Evolutionary conservation across 2,888 invertebrate genomes (phyloP).

Genomic region (Athripsodes cinereus): DNA sequence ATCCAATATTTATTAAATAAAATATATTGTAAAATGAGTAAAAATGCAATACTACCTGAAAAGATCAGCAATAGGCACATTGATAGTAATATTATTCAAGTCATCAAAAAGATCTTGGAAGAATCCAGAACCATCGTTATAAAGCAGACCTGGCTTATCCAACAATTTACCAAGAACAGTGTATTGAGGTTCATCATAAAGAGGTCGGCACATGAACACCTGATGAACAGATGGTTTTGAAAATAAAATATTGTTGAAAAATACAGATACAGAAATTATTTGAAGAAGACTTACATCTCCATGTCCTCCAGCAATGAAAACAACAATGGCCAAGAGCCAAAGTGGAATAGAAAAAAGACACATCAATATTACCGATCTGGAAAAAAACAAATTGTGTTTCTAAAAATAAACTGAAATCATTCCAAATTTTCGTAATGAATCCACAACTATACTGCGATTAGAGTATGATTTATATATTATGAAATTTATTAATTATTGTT

Average conservation of each 20-base stretch:
- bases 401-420: not conserved
- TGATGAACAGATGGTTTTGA: conserved; percentile 27
- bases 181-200: conserved; percentile 63
- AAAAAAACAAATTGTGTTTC: conserved; percentile 6
- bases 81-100: conserved; percentile 48
- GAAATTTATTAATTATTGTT: not conserved
- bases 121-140: conserved; percentile 46
- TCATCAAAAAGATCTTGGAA: conserved; percentile 51
- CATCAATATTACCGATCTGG: conserved; percentile 51
- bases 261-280: not conserved
- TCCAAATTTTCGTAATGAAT: not conserved
- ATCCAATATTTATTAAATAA: too few species aligned
- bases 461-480: not conserved
- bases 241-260: too few species aligned
- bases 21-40: too few species aligned
- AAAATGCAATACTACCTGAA: conserved; percentile 38
- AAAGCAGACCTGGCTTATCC: conserved; percentile 59
- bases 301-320: conserved; percentile 58
- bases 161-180: conserved; percentile 57
- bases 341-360: conserved; percentile 53
- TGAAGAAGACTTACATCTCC: conserved; percentile 44
- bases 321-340: conserved; percentile 53
- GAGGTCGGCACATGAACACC: conserved; percentile 64
- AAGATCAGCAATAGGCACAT: conserved; percentile 48
- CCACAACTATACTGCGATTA: not conserved